A percentile compares a stretch with the other conserved stretches of the same genome.
These are phyloP conservation scores for Ditylenchus weischeri DNA, from an alignment of 2,888 invertebrate genomes.

Conservation along the genomic window DNA sequence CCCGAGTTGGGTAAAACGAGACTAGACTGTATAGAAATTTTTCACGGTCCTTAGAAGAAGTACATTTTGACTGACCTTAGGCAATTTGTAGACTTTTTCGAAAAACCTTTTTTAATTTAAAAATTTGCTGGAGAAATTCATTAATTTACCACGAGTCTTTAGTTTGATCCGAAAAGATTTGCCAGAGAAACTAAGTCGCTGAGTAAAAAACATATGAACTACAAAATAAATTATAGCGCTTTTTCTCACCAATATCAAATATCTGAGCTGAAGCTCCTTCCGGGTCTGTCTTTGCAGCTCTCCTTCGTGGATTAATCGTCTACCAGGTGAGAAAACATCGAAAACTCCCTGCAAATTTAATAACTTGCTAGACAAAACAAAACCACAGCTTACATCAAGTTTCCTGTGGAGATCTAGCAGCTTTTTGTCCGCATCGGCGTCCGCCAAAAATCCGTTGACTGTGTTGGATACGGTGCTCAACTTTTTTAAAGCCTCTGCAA, in stretches of 20 bases:
- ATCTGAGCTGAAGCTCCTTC: constrained; percentile 45
- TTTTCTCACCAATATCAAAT: constrained; percentile 41
- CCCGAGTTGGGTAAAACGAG: too few species aligned
- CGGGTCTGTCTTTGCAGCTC: constrained; percentile 51
- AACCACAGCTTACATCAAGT: constrained; percentile 39
- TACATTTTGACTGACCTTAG: too few species aligned
- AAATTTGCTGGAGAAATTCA: too few species aligned
- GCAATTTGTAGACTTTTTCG: too few species aligned
- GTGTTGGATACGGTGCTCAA: constrained; percentile 43
- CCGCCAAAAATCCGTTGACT: constrained; percentile 47
- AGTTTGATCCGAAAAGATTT: too few species aligned
- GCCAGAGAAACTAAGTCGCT: too few species aligned
- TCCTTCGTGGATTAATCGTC: constrained; percentile 46
- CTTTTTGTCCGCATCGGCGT: constrained; percentile 41
- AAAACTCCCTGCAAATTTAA: constrained; percentile 39
- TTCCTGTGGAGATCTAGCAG: constrained; percentile 43
- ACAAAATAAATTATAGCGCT: too few species aligned
- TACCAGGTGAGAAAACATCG: constrained; percentile 48
- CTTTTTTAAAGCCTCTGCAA: constrained; percentile 43
- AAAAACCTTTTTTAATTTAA: too few species aligned
- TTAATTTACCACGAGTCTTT: too few species aligned
- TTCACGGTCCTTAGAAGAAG: too few species aligned
- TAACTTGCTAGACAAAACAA: not conserved
- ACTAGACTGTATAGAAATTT: too few species aligned
- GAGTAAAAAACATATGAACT: too few species aligned